Conservation (phyloP, 2,113 vertebrate genomes). For the Colossoma macropomum region DNA sequence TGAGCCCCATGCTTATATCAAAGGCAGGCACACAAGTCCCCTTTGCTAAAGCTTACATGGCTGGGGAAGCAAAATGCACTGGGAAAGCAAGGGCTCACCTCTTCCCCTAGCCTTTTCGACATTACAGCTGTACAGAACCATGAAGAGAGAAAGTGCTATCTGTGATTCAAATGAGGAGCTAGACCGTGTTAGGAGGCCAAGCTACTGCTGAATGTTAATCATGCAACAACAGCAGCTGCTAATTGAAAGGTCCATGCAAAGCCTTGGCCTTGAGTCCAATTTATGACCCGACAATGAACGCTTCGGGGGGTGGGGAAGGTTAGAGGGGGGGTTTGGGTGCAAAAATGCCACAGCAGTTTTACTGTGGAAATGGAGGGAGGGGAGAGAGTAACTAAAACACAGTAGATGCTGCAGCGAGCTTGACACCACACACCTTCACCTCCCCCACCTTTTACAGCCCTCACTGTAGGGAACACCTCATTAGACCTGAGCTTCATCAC, state of each 20-base stretch:
- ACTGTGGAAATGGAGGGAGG: not conserved
- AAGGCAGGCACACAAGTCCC: too few relatives aligned
- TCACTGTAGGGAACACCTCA: conserved; percentile 45
- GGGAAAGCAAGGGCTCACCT: not conserved
- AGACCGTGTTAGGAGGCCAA: not conserved
- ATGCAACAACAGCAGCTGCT: conserved; percentile 11
- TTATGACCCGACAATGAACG: not conserved
- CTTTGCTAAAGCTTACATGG: too few relatives aligned
- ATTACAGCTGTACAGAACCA: not conserved
- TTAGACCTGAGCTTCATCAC: conserved; percentile 46
- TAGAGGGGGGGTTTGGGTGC: not conserved
- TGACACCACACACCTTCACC: conserved; percentile 12
- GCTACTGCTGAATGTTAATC: conserved; percentile 24
- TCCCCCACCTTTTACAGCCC: conserved; percentile 14
- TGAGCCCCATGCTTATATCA: too few relatives aligned
- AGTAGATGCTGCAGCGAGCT: not conserved
- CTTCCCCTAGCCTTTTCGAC: not conserved
- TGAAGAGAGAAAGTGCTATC: not conserved
- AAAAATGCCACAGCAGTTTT: not conserved
- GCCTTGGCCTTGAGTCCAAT: not conserved
- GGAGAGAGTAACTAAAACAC: not conserved
- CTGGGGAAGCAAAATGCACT: not conserved
- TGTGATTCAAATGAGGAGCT: conserved; percentile 28
- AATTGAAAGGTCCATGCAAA: not conserved
- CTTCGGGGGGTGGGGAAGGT: not conserved